These are phyloP conservation scores for Varanus salvator DNA, from an alignment of 2,113 vertebrate species.

Conservation along the genomic window DNA sequence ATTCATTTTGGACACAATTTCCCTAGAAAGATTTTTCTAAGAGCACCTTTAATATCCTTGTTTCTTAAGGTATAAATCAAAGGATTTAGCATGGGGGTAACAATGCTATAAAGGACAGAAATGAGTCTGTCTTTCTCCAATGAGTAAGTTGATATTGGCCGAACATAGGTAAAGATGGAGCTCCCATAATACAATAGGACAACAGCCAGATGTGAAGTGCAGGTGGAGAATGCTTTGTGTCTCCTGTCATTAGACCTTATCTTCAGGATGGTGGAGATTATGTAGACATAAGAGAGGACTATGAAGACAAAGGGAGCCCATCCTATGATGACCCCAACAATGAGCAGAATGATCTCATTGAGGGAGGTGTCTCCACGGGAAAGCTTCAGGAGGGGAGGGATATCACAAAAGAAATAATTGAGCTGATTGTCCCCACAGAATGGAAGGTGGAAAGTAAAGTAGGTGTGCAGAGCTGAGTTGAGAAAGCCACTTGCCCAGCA, in stretches of 20 bases:
- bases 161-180: neutral
- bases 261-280: conserved; percentile 47
- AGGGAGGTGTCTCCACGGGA: conserved; percentile 44
- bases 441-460: conserved; percentile 56
- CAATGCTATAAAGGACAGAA: conserved; percentile 21
- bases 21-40: too few relatives aligned
- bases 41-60: conserved; percentile 37
- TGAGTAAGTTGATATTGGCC: neutral
- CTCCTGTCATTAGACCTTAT: conserved; percentile 12
- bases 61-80: conserved; percentile 59
- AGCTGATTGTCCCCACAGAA: conserved; percentile 57
- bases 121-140: conserved; percentile 9
- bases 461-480: conserved; percentile 55
- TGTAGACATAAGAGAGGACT: conserved; percentile 58
- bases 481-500: conserved; percentile 54
- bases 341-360: conserved; percentile 48
- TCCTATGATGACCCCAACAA: neutral
- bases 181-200: conserved; percentile 29
- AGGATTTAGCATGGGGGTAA: conserved; percentile 58
- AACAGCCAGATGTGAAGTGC: conserved; percentile 32
- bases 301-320: conserved; percentile 52
- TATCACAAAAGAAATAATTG: conserved; percentile 71
- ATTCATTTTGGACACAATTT: too few relatives aligned
- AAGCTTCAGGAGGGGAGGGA: conserved; percentile 57
- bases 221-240: conserved; percentile 18